Conservation (phyloP, 2,113 vertebrate genomes). For the Prionailurus bengalensis region DNA sequence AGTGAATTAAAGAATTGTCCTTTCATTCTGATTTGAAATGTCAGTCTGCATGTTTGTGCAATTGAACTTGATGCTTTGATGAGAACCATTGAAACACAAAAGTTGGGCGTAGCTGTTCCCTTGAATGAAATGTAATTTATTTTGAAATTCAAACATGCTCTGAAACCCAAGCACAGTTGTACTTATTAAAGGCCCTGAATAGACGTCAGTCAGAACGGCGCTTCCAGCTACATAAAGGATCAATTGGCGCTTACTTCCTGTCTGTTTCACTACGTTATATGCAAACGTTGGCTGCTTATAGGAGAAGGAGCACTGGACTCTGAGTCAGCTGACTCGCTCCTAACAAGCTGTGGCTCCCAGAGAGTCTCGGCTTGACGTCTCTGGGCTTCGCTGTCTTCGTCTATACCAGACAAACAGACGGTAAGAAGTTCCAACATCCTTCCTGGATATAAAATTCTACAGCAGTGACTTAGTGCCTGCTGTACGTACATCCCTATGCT, state of each 20-base stretch:
- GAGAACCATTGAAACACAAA: slow-evolving; percentile 59
- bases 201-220: background rate
- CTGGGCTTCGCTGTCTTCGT: background rate
- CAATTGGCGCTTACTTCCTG: background rate
- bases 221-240: slow-evolving; percentile 31
- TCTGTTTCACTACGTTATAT: background rate
- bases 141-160: slow-evolving; percentile 55
- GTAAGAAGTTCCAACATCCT: background rate
- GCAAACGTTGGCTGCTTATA: background rate
- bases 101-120: slow-evolving; percentile 26
- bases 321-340: background rate
- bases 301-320: background rate
- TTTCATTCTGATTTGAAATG: slow-evolving; percentile 64
- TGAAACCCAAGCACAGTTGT: slow-evolving; percentile 33
- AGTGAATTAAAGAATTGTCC: slow-evolving; percentile 57
- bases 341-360: background rate
- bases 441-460: background rate
- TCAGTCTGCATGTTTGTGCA: slow-evolving; percentile 54
- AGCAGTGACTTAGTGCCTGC: accelerated
- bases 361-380: background rate
- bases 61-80: slow-evolving; percentile 68
- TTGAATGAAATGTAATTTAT: slow-evolving; percentile 68
- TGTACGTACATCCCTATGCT: accelerated
- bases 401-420: background rate
- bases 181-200: slow-evolving; percentile 20